These are phyloP conservation scores for Gopherus evgoodei DNA, from an alignment of 2,113 vertebrate genomes.

Conservation along the genomic window DNA sequence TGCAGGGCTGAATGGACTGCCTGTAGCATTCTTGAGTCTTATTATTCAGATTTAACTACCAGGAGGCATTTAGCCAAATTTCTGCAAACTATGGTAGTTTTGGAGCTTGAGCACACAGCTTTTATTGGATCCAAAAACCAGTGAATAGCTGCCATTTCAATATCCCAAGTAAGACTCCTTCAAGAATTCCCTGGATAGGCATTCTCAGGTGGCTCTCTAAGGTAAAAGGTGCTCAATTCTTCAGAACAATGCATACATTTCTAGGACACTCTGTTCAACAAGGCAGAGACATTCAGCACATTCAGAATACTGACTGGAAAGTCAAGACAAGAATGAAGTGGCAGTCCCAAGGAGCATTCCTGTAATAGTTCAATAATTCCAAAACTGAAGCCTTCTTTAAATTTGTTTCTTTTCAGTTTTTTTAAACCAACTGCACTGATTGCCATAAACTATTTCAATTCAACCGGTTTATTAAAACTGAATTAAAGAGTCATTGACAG, in stretches of 20 bases:
- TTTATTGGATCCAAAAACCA: not conserved
- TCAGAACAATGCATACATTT: not conserved
- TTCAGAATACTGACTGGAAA: not conserved
- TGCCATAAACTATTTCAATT: not conserved
- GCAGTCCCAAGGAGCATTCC: not conserved
- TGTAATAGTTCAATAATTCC: not conserved
- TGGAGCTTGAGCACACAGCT: not conserved
- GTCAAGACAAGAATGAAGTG: not conserved
- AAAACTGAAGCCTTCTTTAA: not conserved
- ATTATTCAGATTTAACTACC: not conserved
- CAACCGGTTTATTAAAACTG: not conserved
- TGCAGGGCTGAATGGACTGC: fast-evolving
- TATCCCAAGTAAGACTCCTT: not conserved
- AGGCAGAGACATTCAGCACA: not conserved
- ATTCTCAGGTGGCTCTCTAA: not conserved
- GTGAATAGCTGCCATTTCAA: not conserved
- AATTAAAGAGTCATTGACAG: not conserved
- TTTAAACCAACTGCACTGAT: fast-evolving
- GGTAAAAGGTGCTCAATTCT: not conserved
- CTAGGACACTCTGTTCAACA: not conserved
- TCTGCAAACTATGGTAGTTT: not conserved
- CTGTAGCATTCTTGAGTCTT: not conserved
- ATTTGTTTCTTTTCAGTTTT: not conserved
- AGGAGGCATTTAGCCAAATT: not conserved
- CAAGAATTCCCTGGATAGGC: fast-evolving